A percentile compares a stretch with the other conserved stretches of the same genome.
These are phyloP conservation scores for Latrodectus elegans DNA, from an alignment of 2,888 invertebrate species.

Conservation along the genomic window DNA sequence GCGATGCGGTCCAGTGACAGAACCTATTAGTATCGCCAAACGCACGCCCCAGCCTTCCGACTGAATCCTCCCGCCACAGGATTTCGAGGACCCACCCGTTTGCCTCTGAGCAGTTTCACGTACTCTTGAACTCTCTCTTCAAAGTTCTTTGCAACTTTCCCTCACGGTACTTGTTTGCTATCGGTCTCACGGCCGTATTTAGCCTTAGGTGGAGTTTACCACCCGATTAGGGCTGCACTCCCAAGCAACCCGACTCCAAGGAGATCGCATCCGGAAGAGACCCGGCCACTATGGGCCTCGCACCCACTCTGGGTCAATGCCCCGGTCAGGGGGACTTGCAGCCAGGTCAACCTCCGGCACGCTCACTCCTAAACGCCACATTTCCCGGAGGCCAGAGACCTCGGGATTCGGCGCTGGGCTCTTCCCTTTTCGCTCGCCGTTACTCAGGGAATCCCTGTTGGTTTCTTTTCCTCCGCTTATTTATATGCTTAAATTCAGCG, in stretches of 20 bases:
- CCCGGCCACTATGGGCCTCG: too few species aligned
- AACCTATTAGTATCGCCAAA: not conserved
- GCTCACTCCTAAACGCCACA: slow-evolving; percentile 54
- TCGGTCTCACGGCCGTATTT: slow-evolving; percentile 82
- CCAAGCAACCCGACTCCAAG: slow-evolving; percentile 80
- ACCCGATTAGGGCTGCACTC: slow-evolving; percentile 80
- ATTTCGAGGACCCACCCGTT: too few species aligned
- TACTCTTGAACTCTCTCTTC: slow-evolving; percentile 81
- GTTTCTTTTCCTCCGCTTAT: slow-evolving; percentile 84
- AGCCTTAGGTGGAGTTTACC: slow-evolving; percentile 80
- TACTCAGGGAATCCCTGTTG: slow-evolving; percentile 81
- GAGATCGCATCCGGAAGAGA: slow-evolving; percentile 70
- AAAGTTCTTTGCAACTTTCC: slow-evolving; percentile 84
- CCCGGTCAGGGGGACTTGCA: slow-evolving; percentile 72
- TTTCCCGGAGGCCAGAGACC: not conserved
- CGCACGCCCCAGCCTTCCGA: too few species aligned
- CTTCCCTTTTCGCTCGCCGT: slow-evolving; percentile 71
- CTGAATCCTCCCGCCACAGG: too few species aligned
- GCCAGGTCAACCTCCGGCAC: slow-evolving; percentile 13
- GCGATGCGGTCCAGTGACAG: not conserved
- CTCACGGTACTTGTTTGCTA: slow-evolving; percentile 82
- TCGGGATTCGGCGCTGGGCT: slow-evolving; percentile 56
- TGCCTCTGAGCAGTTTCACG: slow-evolving; percentile 77
- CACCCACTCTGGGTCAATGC: slow-evolving; percentile 71
- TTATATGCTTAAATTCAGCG: slow-evolving; percentile 81